phyloP scores from a whole-genome alignment of 2,888 invertebrate genomes.

The Eristalis arbustorum region DNA sequence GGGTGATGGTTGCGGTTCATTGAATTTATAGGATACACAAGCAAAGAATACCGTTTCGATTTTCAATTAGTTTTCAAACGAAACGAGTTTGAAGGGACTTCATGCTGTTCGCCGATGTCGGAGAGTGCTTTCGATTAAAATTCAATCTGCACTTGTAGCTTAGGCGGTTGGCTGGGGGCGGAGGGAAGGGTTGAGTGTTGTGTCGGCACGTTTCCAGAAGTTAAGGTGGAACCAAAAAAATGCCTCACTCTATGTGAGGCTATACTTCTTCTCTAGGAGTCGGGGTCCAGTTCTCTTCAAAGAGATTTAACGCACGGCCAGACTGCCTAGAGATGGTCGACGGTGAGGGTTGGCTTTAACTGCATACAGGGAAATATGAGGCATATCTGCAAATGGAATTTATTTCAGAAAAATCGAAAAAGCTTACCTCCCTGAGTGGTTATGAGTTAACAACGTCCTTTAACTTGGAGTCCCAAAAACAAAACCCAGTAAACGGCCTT shows the following conservation, averaged over 20 bases:
- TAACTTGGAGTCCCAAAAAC: no score
- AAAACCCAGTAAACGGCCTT: no score
- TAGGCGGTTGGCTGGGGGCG: neutral
- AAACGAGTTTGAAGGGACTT: neutral
- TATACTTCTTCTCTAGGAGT: neutral
- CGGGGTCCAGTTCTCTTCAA: neutral
- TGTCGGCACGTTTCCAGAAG: neutral
- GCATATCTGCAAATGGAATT: no score
- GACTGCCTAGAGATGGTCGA: neutral
- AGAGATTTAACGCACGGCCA: neutral
- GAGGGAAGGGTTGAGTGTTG: neutral
- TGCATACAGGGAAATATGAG: no score
- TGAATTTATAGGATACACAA: conserved; percentile 14
- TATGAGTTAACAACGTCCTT: no score
- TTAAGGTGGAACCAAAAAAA: neutral
- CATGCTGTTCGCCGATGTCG: neutral
- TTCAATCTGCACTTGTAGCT: conserved; percentile 12
- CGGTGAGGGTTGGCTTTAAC: no score
- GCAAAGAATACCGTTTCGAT: conserved; percentile 1
- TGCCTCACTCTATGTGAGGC: neutral
- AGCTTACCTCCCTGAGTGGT: no score
- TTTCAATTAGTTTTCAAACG: conserved; percentile 22
- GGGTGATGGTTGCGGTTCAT: conserved; percentile 29
- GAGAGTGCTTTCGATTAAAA: conserved; percentile 22
- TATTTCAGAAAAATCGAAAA: no score